A percentile compares a stretch with the other conserved stretches of the same genome.
phyloP scores from a whole-genome alignment of 2,888 invertebrate species.

The Ryuthela nishihirai region DNA sequence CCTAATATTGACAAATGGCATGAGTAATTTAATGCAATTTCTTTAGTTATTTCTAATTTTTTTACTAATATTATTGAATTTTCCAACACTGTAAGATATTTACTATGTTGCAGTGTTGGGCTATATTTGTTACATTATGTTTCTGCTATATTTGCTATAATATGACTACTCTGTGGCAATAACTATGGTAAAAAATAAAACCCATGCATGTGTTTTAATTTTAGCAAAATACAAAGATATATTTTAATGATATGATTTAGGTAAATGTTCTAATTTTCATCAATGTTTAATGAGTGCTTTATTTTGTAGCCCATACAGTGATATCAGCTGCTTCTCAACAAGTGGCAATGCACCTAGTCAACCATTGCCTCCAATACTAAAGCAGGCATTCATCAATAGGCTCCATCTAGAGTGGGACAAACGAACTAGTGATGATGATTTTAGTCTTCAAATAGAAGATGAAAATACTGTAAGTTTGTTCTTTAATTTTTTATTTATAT shows the following conservation, averaged over 20 bases:
- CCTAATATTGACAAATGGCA: no score
- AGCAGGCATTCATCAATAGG: constrained; percentile 61
- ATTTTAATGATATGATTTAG: neutral
- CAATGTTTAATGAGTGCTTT: no score
- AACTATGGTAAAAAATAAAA: no score
- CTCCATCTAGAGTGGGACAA: constrained; percentile 70
- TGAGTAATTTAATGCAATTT: no score
- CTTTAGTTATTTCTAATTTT: no score
- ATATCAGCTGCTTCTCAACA: constrained; percentile 59
- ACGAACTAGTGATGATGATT: constrained; percentile 72
- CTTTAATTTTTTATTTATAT: no score
- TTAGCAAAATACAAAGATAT: no score
- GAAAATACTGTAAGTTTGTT: constrained; percentile 48
- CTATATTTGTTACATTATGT: no score
- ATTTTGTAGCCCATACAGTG: constrained; percentile 54
- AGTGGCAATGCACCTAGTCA: constrained; percentile 74
- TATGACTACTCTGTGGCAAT: neutral
- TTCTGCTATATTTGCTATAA: neutral
- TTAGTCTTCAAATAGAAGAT: constrained; percentile 75
- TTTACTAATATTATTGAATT: no score
- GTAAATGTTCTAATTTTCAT: neutral
- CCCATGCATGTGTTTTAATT: no score
- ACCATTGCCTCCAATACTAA: constrained; percentile 69
- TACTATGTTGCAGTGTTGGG: no score
- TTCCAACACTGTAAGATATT: no score